These are phyloP conservation scores for Aegotheles bennettii DNA, from an alignment of 2,113 vertebrate species.

Conservation along the genomic window DNA sequence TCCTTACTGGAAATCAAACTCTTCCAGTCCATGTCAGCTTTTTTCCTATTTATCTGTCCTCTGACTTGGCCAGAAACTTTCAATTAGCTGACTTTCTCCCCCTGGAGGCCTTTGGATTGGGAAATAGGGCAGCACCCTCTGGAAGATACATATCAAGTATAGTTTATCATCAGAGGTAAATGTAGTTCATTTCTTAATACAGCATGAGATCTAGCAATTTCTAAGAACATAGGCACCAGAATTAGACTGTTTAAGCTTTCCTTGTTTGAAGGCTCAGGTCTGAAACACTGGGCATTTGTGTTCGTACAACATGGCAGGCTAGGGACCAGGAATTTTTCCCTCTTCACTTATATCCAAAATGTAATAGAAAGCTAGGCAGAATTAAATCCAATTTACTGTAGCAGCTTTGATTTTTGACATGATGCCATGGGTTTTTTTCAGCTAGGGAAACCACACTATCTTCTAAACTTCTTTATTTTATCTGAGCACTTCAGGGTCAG, in stretches of 20 bases:
- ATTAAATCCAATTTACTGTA: background rate
- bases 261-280: background rate
- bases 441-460: background rate
- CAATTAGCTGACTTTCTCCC: background rate
- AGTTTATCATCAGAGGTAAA: background rate
- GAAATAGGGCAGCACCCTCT: background rate
- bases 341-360: background rate
- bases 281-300: fast-evolving
- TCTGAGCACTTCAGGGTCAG: background rate
- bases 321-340: background rate
- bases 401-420: background rate
- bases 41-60: background rate
- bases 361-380: background rate
- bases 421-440: background rate
- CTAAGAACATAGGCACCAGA: background rate
- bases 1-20: background rate
- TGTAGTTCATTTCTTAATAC: background rate
- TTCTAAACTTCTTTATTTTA: background rate
- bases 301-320: background rate
- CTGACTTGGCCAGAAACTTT: background rate
- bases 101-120: background rate
- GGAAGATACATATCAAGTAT: background rate
- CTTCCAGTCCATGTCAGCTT: background rate
- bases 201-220: background rate
- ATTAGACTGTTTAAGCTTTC: background rate